Conservation (phyloP, 1,140 invertebrate species). For the Panagrolaimus sp. region DNA sequence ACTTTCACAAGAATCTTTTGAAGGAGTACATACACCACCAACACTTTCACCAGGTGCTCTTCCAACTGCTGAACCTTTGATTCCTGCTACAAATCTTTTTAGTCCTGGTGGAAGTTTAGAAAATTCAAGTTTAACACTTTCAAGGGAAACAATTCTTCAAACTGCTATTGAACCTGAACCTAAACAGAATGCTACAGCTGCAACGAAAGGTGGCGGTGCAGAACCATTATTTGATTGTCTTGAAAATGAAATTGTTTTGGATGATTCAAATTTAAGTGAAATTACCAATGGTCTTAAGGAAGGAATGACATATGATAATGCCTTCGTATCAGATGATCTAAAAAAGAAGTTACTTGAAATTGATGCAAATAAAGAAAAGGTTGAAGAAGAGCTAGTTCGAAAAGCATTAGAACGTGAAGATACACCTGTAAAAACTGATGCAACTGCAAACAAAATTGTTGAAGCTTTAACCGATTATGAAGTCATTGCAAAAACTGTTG, state of each 20-base stretch:
- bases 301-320: slow-evolving; percentile 17
- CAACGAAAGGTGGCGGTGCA: not conserved
- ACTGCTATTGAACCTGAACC: too few relatives aligned
- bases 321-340: slow-evolving; percentile 12
- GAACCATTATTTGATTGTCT: slow-evolving; percentile 17
- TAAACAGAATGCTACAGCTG: too few relatives aligned
- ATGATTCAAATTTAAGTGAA: slow-evolving; percentile 18
- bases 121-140: too few relatives aligned
- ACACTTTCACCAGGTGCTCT: too few relatives aligned
- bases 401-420: not conserved
- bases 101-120: too few relatives aligned
- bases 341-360: slow-evolving; percentile 19
- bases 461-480: slow-evolving; percentile 17
- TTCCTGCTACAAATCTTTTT: too few relatives aligned
- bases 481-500: slow-evolving; percentile 15
- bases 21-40: too few relatives aligned
- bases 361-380: slow-evolving; percentile 13
- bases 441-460: slow-evolving; percentile 20
- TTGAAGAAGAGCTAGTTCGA: slow-evolving; percentile 1
- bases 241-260: slow-evolving; percentile 21
- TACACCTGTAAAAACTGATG: slow-evolving; percentile 17
- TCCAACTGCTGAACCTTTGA: too few relatives aligned
- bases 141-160: too few relatives aligned
- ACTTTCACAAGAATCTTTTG: too few relatives aligned
- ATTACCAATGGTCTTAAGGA: slow-evolving; percentile 21